Evolutionary conservation across 2,888 invertebrate genomes (phyloP), one percentile per base, ranked within the genome.

Genomic region (Syrista parreyssii): DNA sequence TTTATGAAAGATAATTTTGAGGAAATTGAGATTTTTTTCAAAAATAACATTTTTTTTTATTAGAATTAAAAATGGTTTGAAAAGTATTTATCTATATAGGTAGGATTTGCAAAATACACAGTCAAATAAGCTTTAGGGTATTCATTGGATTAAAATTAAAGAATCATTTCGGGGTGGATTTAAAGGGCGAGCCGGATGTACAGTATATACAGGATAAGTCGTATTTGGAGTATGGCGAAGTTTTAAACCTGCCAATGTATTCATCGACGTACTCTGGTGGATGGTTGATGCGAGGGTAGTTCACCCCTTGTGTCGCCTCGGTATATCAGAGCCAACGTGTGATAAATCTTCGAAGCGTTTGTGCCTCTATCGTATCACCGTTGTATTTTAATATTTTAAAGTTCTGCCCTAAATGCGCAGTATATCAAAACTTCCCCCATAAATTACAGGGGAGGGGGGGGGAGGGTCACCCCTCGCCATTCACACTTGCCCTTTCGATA

Each of bases 341-440:
- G 85, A 85, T 85, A 85, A 85, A 85, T 85, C 85, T 85, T 79
- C 77, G 80, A 40, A 68, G 75, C 76, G 81, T 81, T 86, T 84
- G 81, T 84, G 84, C 85, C 84, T 84, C 83, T 84, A 85, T 86
- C 88, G 84, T 84, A 85, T 84, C 86, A 69, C 84, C 84, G 69
- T 69, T 68, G 76, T 86, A 87, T 88, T 88, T 88, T 88, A 88
- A 88, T 88, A 88, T 88, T 88, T 88, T 87, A 88, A 88, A 88
- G 82, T 88, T 86, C 84, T 84, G 84, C 87, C 88, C 87, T 86
- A 86, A 88, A 87, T 82, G 86, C 84, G 85, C 86, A 81, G 82
- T 86, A 85, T 82, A 88, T 88, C 88, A 86, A 86, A 86, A 88
- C 87, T 86, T 83, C 79, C 79, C 81, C 80, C 85, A 85, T 88